Evolutionary conservation across 2,888 invertebrate genomes (phyloP).

Genomic region (Ectemnius continuus): DNA sequence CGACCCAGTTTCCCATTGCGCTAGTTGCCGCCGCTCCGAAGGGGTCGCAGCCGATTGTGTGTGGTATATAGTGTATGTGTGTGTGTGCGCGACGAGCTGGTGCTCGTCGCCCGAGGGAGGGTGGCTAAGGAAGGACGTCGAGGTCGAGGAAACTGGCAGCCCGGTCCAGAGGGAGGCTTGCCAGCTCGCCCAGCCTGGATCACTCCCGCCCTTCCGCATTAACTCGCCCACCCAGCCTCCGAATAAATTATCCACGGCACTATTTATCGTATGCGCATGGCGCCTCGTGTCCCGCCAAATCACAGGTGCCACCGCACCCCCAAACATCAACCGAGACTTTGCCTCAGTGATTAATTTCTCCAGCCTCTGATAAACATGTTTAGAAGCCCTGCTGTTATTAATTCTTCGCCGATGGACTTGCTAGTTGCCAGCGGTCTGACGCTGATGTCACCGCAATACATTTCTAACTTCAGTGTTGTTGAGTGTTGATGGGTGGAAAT

Average conservation of each 20-base stretch:
- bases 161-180: slow-evolving; percentile 38
- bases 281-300: slow-evolving; percentile 33
- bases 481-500: too few species aligned
- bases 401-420: too few species aligned
- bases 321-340: slow-evolving; percentile 5
- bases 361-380: slow-evolving; percentile 11
- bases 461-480: too few species aligned
- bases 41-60: background rate
- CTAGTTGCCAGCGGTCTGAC: too few species aligned
- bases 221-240: slow-evolving; percentile 21
- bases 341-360: slow-evolving; percentile 24
- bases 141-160: slow-evolving; percentile 18
- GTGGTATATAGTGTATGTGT: too few species aligned
- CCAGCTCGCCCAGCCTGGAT: slow-evolving; percentile 30
- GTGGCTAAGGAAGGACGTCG: background rate
- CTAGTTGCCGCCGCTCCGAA: slow-evolving; percentile 16
- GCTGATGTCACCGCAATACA: too few species aligned
- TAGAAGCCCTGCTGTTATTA: background rate
- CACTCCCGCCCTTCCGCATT: slow-evolving; percentile 26
- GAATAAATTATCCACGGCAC: slow-evolving; percentile 48
- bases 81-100: too few species aligned
- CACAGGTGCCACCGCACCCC: slow-evolving; percentile 20
- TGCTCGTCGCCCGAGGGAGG: background rate
- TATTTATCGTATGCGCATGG: slow-evolving; percentile 43
- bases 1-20: slow-evolving; percentile 49